Base-by-base conservation (phyloP, 2,113 vertebrate genomes). In the Hippolais icterina region DNA sequence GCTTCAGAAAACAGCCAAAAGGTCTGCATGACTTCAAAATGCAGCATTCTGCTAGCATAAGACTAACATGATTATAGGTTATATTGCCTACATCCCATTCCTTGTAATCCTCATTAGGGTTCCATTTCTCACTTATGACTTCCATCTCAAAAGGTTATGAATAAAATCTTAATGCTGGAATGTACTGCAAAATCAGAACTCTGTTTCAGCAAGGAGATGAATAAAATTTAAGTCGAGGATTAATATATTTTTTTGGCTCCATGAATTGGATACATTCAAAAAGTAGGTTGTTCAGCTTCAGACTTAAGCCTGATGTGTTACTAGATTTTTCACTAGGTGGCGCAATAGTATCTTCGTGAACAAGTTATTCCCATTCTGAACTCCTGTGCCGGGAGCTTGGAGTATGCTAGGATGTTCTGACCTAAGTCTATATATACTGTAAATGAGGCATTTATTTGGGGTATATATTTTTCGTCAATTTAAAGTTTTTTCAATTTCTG, bases 241-340 rank as follows among this genome's bases (percentile, higher is more conserved):
- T 6, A 52, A 41, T 50, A 2, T 27, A 13, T 23, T 64, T 59
- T 53, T 61, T 44, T 70, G 22, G 9, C 11, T 49, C 15, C 10
- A 4, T 37, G 11, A 52, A 52, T 9, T 2, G 1, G 1, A 6
- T 16, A 60, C 8, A 23, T 68, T 70, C 1, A 56, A 44, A 57
- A 66, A 35, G 7, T 11, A 9, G 0, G 0, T 37, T 33, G 21
- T n/a, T 77, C 23, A 28, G 6, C 49, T 50, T 80, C 54, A 50
- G 65, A 27, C 2, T 35, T 49, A 53, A 60, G 11, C 29, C 35
- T 93, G 94, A 33, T 15, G 8, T 64, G 24, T 44, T 68, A 33
- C 22, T 39, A 63, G 18, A 12, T 29, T 56, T 90, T 68, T 87
- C 96, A 53, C 85, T 95, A 96, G 96, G 28, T 94, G 96, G 96